These are phyloP conservation scores for Apamea monoglypha DNA, from an alignment of 2,888 invertebrate species.

Conservation along the genomic window DNA sequence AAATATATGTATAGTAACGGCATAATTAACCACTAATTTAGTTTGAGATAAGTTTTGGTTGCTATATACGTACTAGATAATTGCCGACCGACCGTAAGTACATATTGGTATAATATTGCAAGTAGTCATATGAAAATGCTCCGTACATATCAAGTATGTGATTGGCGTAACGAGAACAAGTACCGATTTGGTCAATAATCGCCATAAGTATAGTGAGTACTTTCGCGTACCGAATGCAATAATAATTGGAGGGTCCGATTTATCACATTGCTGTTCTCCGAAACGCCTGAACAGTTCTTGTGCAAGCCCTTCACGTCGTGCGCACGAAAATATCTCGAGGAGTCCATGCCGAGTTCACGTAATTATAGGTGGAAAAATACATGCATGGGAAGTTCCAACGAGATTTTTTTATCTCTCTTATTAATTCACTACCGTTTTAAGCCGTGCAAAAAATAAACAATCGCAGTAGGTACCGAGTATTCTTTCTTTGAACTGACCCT, in stretches of 20 bases:
- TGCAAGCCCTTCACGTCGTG: conserved; percentile 88
- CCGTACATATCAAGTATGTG: conserved; percentile 72
- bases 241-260: conserved; percentile 90
- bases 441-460: conserved; percentile 84
- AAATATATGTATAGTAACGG: background rate
- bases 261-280: conserved; percentile 89
- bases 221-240: conserved; percentile 88
- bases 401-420: conserved; percentile 79
- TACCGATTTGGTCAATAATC: conserved; percentile 89
- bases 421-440: conserved; percentile 82
- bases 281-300: conserved; percentile 88
- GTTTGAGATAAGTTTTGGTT: conserved; percentile 16
- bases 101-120: conserved; percentile 24
- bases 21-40: conserved; percentile 12
- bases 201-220: conserved; percentile 87
- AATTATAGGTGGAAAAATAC: conserved; percentile 89
- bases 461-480: conserved; percentile 71
- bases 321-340: conserved; percentile 88
- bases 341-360: conserved; percentile 84
- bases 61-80: background rate
- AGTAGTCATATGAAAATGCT: conserved; percentile 38
- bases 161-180: conserved; percentile 88
- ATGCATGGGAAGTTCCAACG: conserved; percentile 84
- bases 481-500: conserved; percentile 80
- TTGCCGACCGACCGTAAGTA: background rate